These are phyloP conservation scores for Mactromeris polynyma DNA, from an alignment of 2,888 invertebrate genomes.

Conservation along the genomic window DNA sequence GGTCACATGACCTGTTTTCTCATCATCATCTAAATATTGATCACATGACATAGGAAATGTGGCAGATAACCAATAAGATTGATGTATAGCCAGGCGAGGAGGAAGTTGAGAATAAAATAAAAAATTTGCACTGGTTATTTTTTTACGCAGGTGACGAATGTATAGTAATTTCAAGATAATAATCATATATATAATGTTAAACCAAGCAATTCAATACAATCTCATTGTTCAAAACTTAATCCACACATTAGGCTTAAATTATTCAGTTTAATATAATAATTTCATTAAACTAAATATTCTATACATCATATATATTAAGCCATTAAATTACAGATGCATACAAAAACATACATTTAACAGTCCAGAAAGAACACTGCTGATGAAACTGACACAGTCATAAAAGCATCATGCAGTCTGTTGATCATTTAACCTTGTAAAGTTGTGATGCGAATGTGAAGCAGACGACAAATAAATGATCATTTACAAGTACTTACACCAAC, in stretches of 20 bases:
- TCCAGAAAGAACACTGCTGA: neutral
- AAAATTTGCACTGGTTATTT: neutral
- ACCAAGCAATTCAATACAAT: neutral
- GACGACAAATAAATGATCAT: neutral
- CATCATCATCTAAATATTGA: neutral
- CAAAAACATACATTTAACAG: neutral
- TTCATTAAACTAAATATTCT: neutral
- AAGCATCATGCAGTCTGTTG: neutral
- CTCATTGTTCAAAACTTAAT: neutral
- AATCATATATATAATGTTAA: neutral
- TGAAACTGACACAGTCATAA: neutral
- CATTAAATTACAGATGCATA: neutral
- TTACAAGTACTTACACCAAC: slow-evolving; percentile 41
- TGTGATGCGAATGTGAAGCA: neutral
- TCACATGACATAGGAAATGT: neutral
- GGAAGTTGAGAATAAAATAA: neutral
- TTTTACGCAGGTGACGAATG: neutral
- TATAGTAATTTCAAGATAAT: neutral
- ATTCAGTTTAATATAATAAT: no score
- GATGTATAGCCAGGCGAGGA: neutral
- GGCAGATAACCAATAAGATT: neutral
- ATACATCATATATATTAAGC: neutral
- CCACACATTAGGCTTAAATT: neutral
- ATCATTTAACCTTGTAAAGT: neutral
- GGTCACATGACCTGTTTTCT: slow-evolving; percentile 6